phyloP scores from a whole-genome alignment of 2,113 vertebrate genomes.

The Caloenas nicobarica region DNA sequence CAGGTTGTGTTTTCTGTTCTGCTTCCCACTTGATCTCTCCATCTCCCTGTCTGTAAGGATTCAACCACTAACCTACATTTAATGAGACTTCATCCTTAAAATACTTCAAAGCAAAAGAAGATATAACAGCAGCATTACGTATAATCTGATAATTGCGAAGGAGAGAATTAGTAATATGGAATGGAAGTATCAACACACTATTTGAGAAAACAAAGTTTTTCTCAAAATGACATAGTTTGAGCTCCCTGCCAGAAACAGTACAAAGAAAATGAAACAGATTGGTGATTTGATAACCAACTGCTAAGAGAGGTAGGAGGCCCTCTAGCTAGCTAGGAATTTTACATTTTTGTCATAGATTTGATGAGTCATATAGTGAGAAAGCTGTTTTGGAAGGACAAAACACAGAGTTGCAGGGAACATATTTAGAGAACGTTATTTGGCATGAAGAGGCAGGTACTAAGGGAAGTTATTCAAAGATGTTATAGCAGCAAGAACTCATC shows the following conservation, averaged over 20 bases:
- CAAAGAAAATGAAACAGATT: conserved; percentile 27
- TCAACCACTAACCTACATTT: conserved; percentile 7
- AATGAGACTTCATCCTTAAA: background rate
- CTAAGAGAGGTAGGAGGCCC: conserved; percentile 16
- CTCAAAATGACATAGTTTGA: background rate
- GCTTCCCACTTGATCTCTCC: background rate
- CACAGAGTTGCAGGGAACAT: background rate
- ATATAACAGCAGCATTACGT: background rate
- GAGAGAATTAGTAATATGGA: background rate
- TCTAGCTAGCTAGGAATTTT: background rate
- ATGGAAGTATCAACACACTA: background rate
- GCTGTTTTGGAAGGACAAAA: conserved; percentile 21
- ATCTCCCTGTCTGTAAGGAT: background rate
- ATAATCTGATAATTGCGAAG: background rate
- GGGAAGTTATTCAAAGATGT: background rate
- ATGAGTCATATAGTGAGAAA: conserved; percentile 34
- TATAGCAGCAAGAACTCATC: background rate
- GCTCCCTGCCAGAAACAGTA: background rate
- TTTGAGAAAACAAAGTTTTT: background rate
- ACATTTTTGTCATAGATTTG: conserved; percentile 16
- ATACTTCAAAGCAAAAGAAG: background rate
- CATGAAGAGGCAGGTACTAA: background rate
- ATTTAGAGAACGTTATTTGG: background rate
- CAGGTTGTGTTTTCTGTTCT: conserved; percentile 29
- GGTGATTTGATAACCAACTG: conserved; percentile 27